These are phyloP conservation scores for Polypedilum vanderplanki DNA, from an alignment of 1,140 invertebrate genomes.

Conservation along the genomic window DNA sequence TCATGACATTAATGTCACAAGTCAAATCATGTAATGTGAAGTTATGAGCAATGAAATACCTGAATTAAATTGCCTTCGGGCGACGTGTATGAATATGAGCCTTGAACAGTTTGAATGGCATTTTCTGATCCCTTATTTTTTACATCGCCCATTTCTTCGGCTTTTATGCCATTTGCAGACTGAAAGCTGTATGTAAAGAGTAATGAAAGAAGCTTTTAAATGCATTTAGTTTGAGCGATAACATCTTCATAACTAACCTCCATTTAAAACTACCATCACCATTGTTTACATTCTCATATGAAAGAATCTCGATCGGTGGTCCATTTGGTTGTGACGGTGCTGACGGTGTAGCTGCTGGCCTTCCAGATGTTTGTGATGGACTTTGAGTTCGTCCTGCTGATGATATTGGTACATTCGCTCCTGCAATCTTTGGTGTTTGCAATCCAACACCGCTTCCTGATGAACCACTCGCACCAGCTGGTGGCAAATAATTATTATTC, in stretches of 20 bases:
- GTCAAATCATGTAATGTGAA: background rate
- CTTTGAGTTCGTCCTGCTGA: slow-evolving; percentile 32
- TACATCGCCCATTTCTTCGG: slow-evolving; percentile 57
- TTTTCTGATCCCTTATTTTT: slow-evolving; percentile 52
- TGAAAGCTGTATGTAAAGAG: slow-evolving; percentile 48
- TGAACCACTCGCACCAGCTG: slow-evolving; percentile 40
- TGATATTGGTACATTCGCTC: slow-evolving; percentile 29
- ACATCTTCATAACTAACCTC: slow-evolving; percentile 33
- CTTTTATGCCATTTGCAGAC: slow-evolving; percentile 65
- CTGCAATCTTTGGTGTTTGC: slow-evolving; percentile 35
- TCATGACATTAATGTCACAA: slow-evolving; percentile 32
- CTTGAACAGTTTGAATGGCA: slow-evolving; percentile 52
- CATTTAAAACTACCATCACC: slow-evolving; percentile 52
- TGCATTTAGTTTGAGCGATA: background rate
- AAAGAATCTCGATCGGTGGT: slow-evolving; percentile 47
- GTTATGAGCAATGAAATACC: background rate
- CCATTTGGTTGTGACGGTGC: slow-evolving; percentile 34
- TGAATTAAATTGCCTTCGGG: slow-evolving; percentile 55
- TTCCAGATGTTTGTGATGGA: slow-evolving; percentile 27
- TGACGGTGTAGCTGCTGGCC: slow-evolving; percentile 30
- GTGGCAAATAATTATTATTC: slow-evolving; percentile 46
- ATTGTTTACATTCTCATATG: slow-evolving; percentile 51
- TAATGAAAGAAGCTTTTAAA: background rate
- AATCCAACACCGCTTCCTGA: slow-evolving; percentile 39
- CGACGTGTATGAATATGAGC: slow-evolving; percentile 62